Conservation (phyloP, 2,888 invertebrate genomes). For the Copidosoma aretas region DNA sequence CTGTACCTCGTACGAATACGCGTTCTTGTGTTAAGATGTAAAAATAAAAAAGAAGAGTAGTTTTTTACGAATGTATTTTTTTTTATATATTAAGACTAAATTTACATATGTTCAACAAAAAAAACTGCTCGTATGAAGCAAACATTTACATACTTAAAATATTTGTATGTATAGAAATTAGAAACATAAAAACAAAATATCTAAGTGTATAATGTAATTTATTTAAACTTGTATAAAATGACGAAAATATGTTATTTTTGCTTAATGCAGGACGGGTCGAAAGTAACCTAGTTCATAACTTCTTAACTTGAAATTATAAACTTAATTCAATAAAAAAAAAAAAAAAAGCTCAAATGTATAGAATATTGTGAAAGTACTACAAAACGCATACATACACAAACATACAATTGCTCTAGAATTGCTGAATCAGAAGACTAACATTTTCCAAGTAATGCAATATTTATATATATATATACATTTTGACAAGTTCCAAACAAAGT, state of each 20-base stretch:
- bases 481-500: too few relatives aligned
- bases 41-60: conserved; percentile 12
- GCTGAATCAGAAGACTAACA: too few relatives aligned
- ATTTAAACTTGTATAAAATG: conserved; percentile 56
- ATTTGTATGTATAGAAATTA: conserved; percentile 53
- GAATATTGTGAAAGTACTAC: too few relatives aligned
- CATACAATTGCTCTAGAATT: too few relatives aligned
- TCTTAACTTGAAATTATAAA: conserved; percentile 16
- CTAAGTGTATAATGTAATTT: conserved; percentile 51
- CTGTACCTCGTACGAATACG: conserved; percentile 3
- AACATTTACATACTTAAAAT: conserved; percentile 57
- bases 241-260: conserved; percentile 42
- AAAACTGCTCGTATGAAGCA: conserved; percentile 58
- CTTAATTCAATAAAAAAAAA: conserved; percentile 3
- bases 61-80: conserved; percentile 27
- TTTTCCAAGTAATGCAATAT: too few relatives aligned
- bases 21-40: neutral
- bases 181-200: conserved; percentile 57
- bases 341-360: neutral
- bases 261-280: conserved; percentile 37
- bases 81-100: conserved; percentile 50
- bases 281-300: conserved; percentile 32
- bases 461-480: too few relatives aligned
- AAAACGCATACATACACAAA: too few relatives aligned
- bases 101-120: conserved; percentile 60